Conservation (phyloP, 2,888 invertebrate genomes). For the Leptothorax acervorum region DNA sequence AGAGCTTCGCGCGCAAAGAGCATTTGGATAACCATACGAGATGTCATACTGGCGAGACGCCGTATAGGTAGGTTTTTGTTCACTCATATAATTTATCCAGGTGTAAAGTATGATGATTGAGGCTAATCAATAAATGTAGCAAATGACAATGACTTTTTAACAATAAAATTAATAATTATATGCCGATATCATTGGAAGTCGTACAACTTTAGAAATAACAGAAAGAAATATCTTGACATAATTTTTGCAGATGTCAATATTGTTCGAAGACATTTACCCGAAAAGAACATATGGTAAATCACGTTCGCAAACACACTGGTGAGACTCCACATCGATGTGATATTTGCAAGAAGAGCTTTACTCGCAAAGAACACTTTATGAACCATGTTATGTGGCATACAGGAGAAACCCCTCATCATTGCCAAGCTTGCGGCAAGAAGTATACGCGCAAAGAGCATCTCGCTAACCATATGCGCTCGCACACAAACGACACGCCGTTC, state of each 20-base stretch:
- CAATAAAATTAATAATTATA: slow-evolving; percentile 13
- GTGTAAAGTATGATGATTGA: neutral
- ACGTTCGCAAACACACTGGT: slow-evolving; percentile 91
- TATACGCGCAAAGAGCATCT: slow-evolving; percentile 96
- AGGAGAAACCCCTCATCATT: slow-evolving; percentile 95
- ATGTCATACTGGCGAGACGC: slow-evolving; percentile 94
- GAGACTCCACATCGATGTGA: slow-evolving; percentile 92
- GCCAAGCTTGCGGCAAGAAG: slow-evolving; percentile 95
- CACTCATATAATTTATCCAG: neutral
- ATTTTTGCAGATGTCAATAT: slow-evolving; percentile 88
- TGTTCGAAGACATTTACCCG: slow-evolving; percentile 92
- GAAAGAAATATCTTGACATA: slow-evolving; percentile 15
- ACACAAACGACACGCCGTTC: slow-evolving; percentile 95
- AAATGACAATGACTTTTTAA: neutral
- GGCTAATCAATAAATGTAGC: neutral
- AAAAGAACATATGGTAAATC: slow-evolving; percentile 93
- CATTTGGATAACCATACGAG: slow-evolving; percentile 94
- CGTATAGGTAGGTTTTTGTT: slow-evolving; percentile 87
- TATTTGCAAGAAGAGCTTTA: slow-evolving; percentile 93
- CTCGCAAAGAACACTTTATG: slow-evolving; percentile 92
- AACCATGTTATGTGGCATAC: slow-evolving; percentile 94
- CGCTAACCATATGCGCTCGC: slow-evolving; percentile 95
- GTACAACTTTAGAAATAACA: neutral
- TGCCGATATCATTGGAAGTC: neutral
- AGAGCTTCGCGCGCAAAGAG: slow-evolving; percentile 94